Conservation (phyloP, 2,888 invertebrate species). For the Gortyna flavago region DNA sequence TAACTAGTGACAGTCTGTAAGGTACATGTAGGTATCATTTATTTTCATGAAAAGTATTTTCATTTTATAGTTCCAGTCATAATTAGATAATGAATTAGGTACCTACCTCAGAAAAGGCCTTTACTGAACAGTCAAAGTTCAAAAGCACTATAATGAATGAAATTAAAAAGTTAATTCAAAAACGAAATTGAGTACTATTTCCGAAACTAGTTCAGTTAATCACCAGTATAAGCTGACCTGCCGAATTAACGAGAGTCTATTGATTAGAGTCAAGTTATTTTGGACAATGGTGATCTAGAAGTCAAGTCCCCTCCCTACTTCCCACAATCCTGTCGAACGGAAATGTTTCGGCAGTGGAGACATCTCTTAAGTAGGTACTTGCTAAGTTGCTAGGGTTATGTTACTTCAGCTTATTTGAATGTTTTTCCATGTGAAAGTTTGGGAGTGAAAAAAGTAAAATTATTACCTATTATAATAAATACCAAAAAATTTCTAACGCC, state of each 20-base stretch:
- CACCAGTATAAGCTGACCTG: constrained; percentile 33
- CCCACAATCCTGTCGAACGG: constrained; percentile 19
- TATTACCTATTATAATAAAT: not conserved
- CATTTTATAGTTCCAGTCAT: not conserved
- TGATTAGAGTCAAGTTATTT: constrained; percentile 8
- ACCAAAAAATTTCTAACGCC: not conserved
- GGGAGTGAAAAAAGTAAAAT: not conserved
- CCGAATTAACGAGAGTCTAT: not conserved
- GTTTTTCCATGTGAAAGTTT: not conserved
- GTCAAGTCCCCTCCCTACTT: constrained; percentile 7
- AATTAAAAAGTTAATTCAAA: constrained; percentile 18
- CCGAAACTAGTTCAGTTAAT: constrained; percentile 35
- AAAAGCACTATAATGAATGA: constrained; percentile 13
- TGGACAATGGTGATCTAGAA: constrained; percentile 22
- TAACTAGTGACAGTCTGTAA: not conserved
- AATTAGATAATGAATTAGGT: constrained; percentile 7
- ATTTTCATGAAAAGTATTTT: not conserved
- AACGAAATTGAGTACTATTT: constrained; percentile 35
- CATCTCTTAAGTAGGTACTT: constrained; percentile 39
- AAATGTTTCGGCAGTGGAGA: constrained; percentile 52
- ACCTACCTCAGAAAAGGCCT: not conserved
- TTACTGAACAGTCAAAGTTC: not conserved
- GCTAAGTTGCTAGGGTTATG: constrained; percentile 46
- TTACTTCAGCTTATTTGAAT: not conserved
- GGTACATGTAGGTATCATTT: not conserved